Conservation (phyloP, 2,113 vertebrate species). For the Sylvietta virens region DNA sequence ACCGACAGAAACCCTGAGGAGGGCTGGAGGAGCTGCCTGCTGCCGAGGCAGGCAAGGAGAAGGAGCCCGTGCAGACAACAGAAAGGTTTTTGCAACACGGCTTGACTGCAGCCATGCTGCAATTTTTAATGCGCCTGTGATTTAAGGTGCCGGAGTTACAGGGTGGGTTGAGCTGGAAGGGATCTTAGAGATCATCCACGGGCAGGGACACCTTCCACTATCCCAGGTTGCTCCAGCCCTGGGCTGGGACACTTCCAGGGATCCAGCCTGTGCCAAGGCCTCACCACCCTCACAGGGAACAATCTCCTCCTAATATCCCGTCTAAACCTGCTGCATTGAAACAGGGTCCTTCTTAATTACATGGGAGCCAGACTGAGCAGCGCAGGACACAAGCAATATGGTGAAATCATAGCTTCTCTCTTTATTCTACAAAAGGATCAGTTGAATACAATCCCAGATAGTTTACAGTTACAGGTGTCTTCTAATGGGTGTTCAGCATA, state of each 20-base stretch:
- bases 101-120: not conserved
- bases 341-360: too few species aligned
- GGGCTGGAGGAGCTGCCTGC: not conserved
- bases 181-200: too few species aligned
- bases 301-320: not conserved
- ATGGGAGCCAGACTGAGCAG: too few species aligned
- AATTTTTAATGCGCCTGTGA: not conserved
- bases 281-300: fast-evolving
- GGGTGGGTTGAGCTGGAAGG: not conserved
- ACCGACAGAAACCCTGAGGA: not conserved
- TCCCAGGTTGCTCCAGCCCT: fast-evolving
- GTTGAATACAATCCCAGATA: too few species aligned
- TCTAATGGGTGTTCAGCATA: too few species aligned
- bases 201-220: not conserved
- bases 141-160: not conserved
- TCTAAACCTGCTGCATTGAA: not conserved
- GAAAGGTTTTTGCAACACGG: not conserved
- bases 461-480: too few species aligned
- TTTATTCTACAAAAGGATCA: too few species aligned
- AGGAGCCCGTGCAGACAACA: not conserved
- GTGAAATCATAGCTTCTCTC: too few species aligned
- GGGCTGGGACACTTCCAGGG: not conserved
- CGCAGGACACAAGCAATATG: too few species aligned
- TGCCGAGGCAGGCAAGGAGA: not conserved
- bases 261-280: not conserved